These are phyloP conservation scores for Microtus montanus DNA, from an alignment of 2,113 vertebrate genomes.

Conservation along the genomic window DNA sequence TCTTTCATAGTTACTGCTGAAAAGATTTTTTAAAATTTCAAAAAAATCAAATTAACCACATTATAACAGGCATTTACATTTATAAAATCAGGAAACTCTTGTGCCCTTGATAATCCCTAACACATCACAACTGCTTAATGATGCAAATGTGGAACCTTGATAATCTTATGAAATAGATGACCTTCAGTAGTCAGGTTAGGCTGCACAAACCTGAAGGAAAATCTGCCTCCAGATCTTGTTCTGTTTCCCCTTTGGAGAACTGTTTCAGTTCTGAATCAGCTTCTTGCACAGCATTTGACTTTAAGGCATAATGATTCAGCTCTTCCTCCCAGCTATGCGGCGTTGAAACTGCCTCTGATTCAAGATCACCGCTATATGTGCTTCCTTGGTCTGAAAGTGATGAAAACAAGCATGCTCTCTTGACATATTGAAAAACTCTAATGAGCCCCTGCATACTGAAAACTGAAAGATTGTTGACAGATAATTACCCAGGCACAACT, in stretches of 20 bases:
- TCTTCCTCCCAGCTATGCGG: constrained; percentile 96
- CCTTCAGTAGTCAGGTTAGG: not conserved
- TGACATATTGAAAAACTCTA: constrained; percentile 13
- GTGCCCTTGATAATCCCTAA: not conserved
- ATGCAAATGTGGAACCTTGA: not conserved
- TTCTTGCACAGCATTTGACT: constrained; percentile 81
- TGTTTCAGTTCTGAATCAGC: constrained; percentile 82
- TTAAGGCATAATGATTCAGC: constrained; percentile 87
- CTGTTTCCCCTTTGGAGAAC: constrained; percentile 83
- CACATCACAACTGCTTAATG: not conserved
- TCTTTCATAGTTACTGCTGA: too few relatives aligned
- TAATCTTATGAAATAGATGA: constrained; percentile 38
- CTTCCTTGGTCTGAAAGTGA: constrained; percentile 89
- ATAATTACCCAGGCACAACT: not conserved
- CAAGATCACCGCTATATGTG: constrained; percentile 93
- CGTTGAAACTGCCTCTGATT: constrained; percentile 92
- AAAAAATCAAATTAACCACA: not conserved
- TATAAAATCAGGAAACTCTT: constrained; percentile 24
- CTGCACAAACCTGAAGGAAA: constrained; percentile 90
- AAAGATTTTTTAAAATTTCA: too few relatives aligned
- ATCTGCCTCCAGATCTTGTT: constrained; percentile 95
- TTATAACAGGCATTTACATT: not conserved
- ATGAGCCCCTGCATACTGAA: not conserved
- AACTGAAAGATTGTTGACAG: not conserved
- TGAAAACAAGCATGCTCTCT: constrained; percentile 47